Evolutionary conservation across 2,888 invertebrate genomes (phyloP), one percentile per base, ranked within the genome.

Genomic region (Thelaira solivaga): DNA sequence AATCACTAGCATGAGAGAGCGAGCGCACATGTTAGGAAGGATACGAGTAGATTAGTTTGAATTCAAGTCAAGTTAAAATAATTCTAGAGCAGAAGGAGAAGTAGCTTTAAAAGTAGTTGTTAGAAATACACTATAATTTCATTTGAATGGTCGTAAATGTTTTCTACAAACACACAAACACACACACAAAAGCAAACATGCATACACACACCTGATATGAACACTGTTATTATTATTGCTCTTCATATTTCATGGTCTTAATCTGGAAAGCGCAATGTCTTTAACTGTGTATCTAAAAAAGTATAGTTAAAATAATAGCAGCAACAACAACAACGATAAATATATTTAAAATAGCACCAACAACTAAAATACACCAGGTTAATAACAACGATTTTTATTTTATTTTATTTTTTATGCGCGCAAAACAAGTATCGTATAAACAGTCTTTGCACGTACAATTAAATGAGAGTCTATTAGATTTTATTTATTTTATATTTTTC

Each of bases 381-480:
- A 57, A 49, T 73, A 64, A 49, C 36, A 57, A 49, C 73, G 64
- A 65, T 65, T 74, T 62, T 59, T 53, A 29, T 51, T n/a, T n/a
- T n/a, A n/a, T n/a, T n/a, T n/a, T n/a, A n/a, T n/a, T n/a, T n/a
- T n/a, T n/a, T n/a, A n/a, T n/a, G n/a, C n/a, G n/a, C 26, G 16
- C 61, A 16, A 41, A 53, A 61, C 29, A 31, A 45, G n/a, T 13
- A 39, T 18, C 26, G 62, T 65, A 57, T 62, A 73, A 26, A 55
- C 18, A 78, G 59, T 69, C 77, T 51, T 64, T 34, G 45, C 78
- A 78, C 78, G 78, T 78, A 75, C 34, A 73, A 73, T 47, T 29
- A 62, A 53, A 68, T 62, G 55, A 64, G 62, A 57, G 67, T 73
- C 45, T 49, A 67, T 67, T 72, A 77, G 64, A 62, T 76, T 71